Percentiles rank a stretch among this genome's conserved stretches.
Evolutionary conservation across 2,113 vertebrate genomes (phyloP).

Genomic region (Diglossa brunneiventris): DNA sequence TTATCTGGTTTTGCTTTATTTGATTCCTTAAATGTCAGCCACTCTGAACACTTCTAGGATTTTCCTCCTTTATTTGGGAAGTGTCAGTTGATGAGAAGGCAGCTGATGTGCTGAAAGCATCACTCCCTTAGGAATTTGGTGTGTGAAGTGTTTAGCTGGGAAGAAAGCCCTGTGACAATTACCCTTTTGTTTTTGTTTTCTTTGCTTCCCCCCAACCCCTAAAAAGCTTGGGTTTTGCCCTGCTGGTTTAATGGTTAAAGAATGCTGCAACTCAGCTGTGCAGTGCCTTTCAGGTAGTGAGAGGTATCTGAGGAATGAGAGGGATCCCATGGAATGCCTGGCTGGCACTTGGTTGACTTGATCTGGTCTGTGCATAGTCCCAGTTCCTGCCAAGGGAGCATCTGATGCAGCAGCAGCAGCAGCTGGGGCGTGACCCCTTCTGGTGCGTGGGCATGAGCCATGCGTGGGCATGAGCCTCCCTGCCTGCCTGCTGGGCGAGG

Average conservation of each 20-base stretch:
- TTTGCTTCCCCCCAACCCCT: neutral
- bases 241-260: neutral
- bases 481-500: neutral
- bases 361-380: neutral
- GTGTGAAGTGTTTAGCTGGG: neutral
- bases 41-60: neutral
- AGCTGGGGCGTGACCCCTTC: neutral
- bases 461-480: neutral
- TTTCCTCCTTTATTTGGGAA: neutral
- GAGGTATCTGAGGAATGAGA: conserved; percentile 1
- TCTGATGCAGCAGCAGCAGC: neutral
- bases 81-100: neutral
- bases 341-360: conserved; percentile 2
- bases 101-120: conserved; percentile 19
- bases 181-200: neutral
- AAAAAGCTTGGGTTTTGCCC: neutral
- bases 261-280: neutral
- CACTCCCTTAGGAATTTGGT: neutral
- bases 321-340: neutral
- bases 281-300: neutral
- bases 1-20: neutral
- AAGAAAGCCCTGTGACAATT: neutral
- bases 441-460: neutral
- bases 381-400: neutral
- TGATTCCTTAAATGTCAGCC: neutral